phyloP scores from a whole-genome alignment of 2,113 vertebrate species.

The Xiphophorus maculatus region DNA sequence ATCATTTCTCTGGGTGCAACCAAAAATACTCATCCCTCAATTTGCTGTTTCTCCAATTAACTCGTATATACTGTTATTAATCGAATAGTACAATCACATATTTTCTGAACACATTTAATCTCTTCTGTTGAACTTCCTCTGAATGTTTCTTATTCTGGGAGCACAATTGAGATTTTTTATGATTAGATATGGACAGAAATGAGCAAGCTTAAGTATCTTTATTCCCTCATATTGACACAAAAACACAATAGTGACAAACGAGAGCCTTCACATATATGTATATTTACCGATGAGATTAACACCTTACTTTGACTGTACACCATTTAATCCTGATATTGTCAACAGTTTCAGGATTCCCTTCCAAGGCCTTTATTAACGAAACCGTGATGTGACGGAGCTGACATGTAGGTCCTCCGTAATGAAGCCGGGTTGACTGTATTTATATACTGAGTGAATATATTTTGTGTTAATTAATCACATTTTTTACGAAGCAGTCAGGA shows the following conservation, averaged over 20 bases:
- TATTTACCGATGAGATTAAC: conserved; percentile 57
- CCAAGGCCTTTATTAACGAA: conserved; percentile 26
- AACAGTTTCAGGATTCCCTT: conserved; percentile 33
- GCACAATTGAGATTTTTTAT: conserved; percentile 21
- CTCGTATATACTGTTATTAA: neutral
- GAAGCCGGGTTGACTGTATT: neutral
- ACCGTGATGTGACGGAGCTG: conserved; percentile 7
- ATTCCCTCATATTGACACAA: conserved; percentile 20
- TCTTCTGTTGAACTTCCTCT: neutral
- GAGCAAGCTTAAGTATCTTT: conserved; percentile 42
- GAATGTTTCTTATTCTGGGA: neutral
- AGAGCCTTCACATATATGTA: conserved; percentile 34
- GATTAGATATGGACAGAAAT: conserved; percentile 33
- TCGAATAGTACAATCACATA: neutral
- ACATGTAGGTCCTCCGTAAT: neutral
- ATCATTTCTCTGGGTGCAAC: too few species aligned
- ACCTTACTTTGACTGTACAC: conserved; percentile 31
- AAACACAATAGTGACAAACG: conserved; percentile 26
- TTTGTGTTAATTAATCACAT: conserved; percentile 9
- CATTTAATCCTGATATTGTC: conserved; percentile 48
- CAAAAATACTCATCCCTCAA: neutral
- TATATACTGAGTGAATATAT: neutral
- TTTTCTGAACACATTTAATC: neutral
- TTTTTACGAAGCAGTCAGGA: neutral
- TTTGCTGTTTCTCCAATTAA: neutral